phyloP scores from a whole-genome alignment of 2,797 vertebrate genomes.

The Chromobotia macracanthus region DNA sequence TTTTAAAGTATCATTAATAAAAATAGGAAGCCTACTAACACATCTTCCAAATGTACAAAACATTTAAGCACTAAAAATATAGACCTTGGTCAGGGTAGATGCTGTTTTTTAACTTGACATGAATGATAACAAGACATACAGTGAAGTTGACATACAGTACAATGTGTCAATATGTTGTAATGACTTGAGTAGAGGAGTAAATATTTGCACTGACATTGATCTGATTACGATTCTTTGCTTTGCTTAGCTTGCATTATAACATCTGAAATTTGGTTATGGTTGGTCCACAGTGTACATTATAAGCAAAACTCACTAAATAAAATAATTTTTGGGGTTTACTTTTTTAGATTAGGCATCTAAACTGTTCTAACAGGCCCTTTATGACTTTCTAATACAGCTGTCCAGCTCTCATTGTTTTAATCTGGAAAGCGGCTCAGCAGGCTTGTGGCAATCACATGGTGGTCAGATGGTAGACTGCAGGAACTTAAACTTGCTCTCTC shows the following conservation, averaged over 20 bases:
- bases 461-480: conserved; percentile 59
- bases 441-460: conserved; percentile 61
- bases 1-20: too few relatives aligned
- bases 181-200: not conserved
- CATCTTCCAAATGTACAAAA: too few relatives aligned
- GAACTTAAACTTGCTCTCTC: not conserved
- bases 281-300: not conserved
- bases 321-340: too few relatives aligned
- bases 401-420: not conserved
- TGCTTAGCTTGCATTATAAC: not conserved
- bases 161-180: not conserved
- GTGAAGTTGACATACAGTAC: not conserved
- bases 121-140: not conserved
- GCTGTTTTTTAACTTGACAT: not conserved
- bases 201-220: not conserved
- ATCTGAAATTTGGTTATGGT: not conserved
- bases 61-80: too few relatives aligned
- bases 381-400: not conserved
- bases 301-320: not conserved
- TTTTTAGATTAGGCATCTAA: not conserved
- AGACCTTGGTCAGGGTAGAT: too few relatives aligned
- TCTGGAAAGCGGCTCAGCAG: conserved; percentile 41
- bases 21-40: too few relatives aligned
- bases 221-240: not conserved
- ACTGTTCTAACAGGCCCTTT: not conserved